phyloP scores from a whole-genome alignment of 2,113 vertebrate genomes.

The Recurvirostra avosetta region DNA sequence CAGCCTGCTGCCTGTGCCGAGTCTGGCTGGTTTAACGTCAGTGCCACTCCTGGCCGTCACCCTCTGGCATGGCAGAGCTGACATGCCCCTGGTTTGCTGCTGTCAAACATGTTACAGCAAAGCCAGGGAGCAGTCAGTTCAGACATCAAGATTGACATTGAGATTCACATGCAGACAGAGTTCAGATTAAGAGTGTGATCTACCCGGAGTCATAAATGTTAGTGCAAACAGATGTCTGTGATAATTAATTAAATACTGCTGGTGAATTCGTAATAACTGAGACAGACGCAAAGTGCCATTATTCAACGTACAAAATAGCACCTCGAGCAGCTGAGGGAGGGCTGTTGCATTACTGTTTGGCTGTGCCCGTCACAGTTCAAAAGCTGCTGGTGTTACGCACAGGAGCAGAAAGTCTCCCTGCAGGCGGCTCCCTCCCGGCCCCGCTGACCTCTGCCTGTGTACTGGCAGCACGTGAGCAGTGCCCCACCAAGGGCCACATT shows the following conservation, averaged over 20 bases:
- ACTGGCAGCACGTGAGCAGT: not conserved
- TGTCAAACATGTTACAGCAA: not conserved
- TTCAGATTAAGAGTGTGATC: not conserved
- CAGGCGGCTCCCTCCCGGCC: too few species aligned
- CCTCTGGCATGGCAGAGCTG: not conserved
- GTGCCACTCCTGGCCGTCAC: not conserved
- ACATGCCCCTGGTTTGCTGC: not conserved
- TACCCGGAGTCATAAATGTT: not conserved
- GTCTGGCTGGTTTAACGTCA: not conserved
- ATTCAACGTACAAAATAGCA: not conserved
- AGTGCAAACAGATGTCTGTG: constrained; percentile 26
- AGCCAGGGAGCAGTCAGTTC: not conserved
- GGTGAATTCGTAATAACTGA: not conserved
- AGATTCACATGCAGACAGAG: not conserved
- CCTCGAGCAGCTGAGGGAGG: not conserved
- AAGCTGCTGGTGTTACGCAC: not conserved
- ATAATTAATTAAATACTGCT: constrained; percentile 33
- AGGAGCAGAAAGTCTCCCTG: not conserved
- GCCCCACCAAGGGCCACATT: not conserved
- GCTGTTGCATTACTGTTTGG: not conserved
- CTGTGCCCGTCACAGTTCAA: not conserved
- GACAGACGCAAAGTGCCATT: not conserved
- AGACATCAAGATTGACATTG: not conserved
- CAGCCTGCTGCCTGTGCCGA: not conserved
- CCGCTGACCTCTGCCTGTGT: accelerated